Base-by-base conservation (phyloP, 2,113 vertebrate genomes). In the Dipodomys ordii region DNA sequence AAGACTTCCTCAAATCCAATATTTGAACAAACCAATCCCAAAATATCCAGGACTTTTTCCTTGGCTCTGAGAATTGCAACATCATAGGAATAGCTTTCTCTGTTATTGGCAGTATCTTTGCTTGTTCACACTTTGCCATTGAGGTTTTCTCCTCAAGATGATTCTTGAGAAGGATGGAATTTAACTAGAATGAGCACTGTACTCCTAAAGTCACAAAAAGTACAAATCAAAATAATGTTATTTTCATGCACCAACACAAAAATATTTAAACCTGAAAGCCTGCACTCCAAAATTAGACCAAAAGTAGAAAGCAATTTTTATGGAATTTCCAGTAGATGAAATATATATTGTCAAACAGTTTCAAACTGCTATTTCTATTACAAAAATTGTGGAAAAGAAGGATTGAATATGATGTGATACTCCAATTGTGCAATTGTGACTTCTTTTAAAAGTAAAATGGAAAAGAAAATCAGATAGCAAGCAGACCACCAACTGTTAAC, bases 1-100 rank as follows among this genome's bases (percentile, higher is more conserved):
- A 97, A 96, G 64, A 85, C 84, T 97, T 97, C 96, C 94, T 96
- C 94, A 97, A 98, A 97, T 97, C 62, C 28, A 71, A 80, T 94
- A 82, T 96, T 98, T 97, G 88, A 74, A 83, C 44, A 93, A 94
- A 93, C 57, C 83, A 95, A 83, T 49, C 49, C 74, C 65, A 82
- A 96, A 89, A 79, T 94, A 97, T n/a, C 71, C 3, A 83, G 74
- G 88, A 96, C 88, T 93, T 94, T 93, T 96, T 88, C 93, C 72
- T 96, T 97, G 96, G 65, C 87, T 93, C 90, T 89, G 73, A 93
- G 93, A 22, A 67, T 3, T 90, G 46, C 69, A 96, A n/a, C 90
- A 96, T 96, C 83, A 73, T n/a, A 92, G 71, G 65, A 91, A 57
- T 69, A 95, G 53, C 65, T 87, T 72, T 81, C 69, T 16, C n/a